Evolutionary conservation across 2,888 invertebrate species (phyloP).

Genomic region (Callimorpha dominula): DNA sequence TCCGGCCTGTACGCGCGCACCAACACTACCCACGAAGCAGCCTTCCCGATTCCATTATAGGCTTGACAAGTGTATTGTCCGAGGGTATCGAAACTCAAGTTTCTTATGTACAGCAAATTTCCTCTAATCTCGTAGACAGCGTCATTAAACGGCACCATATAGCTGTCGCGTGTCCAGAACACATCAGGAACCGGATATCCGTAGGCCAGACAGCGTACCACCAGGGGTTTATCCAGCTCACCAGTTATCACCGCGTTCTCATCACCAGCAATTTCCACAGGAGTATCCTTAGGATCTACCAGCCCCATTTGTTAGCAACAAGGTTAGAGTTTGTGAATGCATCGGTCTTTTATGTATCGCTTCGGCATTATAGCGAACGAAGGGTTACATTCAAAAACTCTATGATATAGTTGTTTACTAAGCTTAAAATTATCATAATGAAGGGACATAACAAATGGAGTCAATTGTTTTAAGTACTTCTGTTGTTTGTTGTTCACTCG

Average conservation of each 20-base stretch:
- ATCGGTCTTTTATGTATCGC: constrained; percentile 30
- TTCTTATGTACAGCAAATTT: constrained; percentile 91
- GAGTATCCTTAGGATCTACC: constrained; percentile 85
- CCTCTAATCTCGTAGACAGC: constrained; percentile 91
- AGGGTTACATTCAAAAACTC: constrained; percentile 65
- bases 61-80: constrained; percentile 96
- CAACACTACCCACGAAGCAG: constrained; percentile 92
- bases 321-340: constrained; percentile 58
- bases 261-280: constrained; percentile 90
- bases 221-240: constrained; percentile 89
- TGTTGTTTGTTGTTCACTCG: constrained; percentile 26
- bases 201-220: constrained; percentile 92
- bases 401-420: constrained; percentile 62
- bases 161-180: constrained; percentile 93
- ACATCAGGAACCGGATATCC: constrained; percentile 93
- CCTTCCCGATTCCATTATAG: constrained; percentile 92
- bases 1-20: constrained; percentile 91
- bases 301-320: constrained; percentile 53
- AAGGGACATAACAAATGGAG: constrained; percentile 62
- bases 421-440: constrained; percentile 58
- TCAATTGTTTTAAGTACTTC: constrained; percentile 54
- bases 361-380: constrained; percentile 23
- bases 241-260: constrained; percentile 89
- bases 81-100: constrained; percentile 90
- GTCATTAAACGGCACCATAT: constrained; percentile 91